Evolutionary conservation across 1,140 invertebrate species (phyloP).

Genomic region (Lordiphosa clarofinis): DNA sequence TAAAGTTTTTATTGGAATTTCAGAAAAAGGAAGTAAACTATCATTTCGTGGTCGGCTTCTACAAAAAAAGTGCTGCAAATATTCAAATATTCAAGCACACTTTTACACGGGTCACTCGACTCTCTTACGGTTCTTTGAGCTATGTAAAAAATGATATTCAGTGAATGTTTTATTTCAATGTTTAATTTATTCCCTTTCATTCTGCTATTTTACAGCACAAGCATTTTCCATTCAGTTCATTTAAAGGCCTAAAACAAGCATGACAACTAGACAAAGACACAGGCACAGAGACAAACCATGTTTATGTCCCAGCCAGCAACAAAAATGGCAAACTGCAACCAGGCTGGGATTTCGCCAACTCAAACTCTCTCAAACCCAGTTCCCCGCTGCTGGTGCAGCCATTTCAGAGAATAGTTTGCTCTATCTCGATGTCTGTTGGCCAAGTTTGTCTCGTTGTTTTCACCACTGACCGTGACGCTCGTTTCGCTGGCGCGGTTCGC

Average conservation of each 20-base stretch:
- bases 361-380: not conserved
- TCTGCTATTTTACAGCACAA: slow-evolving; percentile 25
- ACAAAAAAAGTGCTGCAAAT: too few relatives aligned
- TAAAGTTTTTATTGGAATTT: too few relatives aligned
- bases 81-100: too few relatives aligned
- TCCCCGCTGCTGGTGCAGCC: slow-evolving; percentile 1
- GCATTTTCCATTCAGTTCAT: slow-evolving; percentile 30
- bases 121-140: too few relatives aligned
- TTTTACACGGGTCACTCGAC: too few relatives aligned
- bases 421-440: slow-evolving; percentile 8
- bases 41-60: too few relatives aligned
- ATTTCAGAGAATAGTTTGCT: slow-evolving; percentile 31
- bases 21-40: too few relatives aligned
- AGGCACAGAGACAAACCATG: slow-evolving; percentile 32
- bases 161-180: not conserved
- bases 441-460: slow-evolving; percentile 29
- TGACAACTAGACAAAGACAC: slow-evolving; percentile 5
- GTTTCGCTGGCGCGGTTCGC: slow-evolving; percentile 47
- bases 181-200: slow-evolving; percentile 1
- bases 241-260: slow-evolving; percentile 60
- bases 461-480: slow-evolving; percentile 64
- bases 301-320: slow-evolving; percentile 59
- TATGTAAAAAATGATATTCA: too few relatives aligned
- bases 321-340: slow-evolving; percentile 59
- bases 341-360: slow-evolving; percentile 6